Evolutionary conservation across 2,797 vertebrate genomes (phyloP), one percentile per base, ranked within the genome.

Genomic region (Enteromius trimaculatus): DNA sequence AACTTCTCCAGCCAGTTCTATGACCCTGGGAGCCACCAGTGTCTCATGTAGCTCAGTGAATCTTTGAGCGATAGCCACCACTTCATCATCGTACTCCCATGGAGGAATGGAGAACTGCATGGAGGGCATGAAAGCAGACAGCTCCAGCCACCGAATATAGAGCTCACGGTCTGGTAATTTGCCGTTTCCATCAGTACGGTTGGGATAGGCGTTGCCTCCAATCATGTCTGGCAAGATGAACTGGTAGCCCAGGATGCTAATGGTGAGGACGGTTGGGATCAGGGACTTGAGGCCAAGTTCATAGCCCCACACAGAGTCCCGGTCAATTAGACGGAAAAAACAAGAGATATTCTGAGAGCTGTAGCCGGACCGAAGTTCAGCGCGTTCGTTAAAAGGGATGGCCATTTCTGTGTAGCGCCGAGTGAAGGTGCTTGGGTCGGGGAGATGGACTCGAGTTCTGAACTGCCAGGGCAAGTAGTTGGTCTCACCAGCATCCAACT

Each of bases 101-200:
- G 98, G 98, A 0, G 98, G 98, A 51, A 99, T 92, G 4, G 98
- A 98, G 89, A 99, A 99, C 92, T 99, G 97, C 97, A 99, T 97
- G 72, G 97, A 96, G 0, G 98, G 98, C 97, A 99, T 97, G 92
- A 99, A 99, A 26, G 98, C 97, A 0, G 96, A 95, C 83, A 99
- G 94, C 92, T 99, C 98, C 90, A 99, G 92, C 98, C 98, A 99
- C 68, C 98, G 97, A 84, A 99, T 96, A 6, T 99, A 99, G 26
- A 99, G 96, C 89, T 99, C 98, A 6, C 96, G 95, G 86, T 98
- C 95, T 0, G 97, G 98, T 80, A 97, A 90, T 29, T 86, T 92
- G n/a, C 83, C 87, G 0, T 92, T 91, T 0, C 96, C 94, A 0
- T 90, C 77, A 0, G 96, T 97, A 74, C 93, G 95, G 76, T 94